Base-by-base conservation (phyloP, 2,797 vertebrate genomes). In the Threskiornis aethiopicus region DNA sequence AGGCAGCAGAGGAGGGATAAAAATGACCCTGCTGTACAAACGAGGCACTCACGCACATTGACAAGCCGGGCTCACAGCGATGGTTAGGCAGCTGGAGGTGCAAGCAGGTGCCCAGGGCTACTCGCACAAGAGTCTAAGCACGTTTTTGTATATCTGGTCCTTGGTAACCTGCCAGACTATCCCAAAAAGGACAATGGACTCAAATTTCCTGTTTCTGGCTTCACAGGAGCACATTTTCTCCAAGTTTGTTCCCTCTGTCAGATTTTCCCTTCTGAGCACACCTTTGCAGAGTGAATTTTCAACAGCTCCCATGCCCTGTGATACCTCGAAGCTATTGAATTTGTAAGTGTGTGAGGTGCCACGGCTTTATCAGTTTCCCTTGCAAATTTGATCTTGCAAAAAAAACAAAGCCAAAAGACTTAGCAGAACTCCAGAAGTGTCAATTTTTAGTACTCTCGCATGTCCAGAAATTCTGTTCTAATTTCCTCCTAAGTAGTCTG, bases 401-500 rank as follows among this genome's bases (percentile, higher is more conserved):
- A 39, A 39, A 58, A 88, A 59, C 49, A 89, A 91, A 87, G 37
- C 22, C 57, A 59, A 51, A 92, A 84, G 16, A 35, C 79, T 61
- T 10, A 64, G 39, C 1, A 11, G 26, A 91, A 59, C 31, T 79
- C 66, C 69, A 72, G 62, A 91, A 35, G 20, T 47, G 41, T 66
- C 8, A 31, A 22, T 84, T 71, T 65, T 88, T 28, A 52, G 35
- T 65, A 66, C 46, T 69, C 47, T 66, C 58, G 69, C 69, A 59
- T 29, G 62, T 69, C 87, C 85, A 87, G 67, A 97, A 79, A 72
- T 69, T 94, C 49, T 78, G 16, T 26, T 89, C 61, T 78, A 75
- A 92, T 84, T 97, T 97, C 95, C 87, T 96, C 85, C 71, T 81
- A 85, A 92, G 82, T 58, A 86, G 66, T 76, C 29, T 31, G 47